phyloP scores from a whole-genome alignment of 1,140 invertebrate genomes.

The Ceratitis capitata region DNA sequence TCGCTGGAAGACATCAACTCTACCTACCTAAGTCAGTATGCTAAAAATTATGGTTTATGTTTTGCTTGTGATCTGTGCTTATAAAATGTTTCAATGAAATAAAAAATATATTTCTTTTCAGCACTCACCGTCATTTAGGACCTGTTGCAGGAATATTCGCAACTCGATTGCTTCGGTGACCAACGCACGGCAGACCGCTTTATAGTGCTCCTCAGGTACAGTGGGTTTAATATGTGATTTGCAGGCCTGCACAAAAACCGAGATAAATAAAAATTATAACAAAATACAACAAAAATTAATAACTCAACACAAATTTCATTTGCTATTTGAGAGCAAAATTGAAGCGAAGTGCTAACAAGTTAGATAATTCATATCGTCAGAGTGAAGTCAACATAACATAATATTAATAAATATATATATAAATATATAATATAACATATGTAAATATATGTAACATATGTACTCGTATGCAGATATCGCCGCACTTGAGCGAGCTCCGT shows the following conservation, averaged over 20 bases:
- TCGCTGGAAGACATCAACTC: no score
- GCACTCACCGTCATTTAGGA: constrained; percentile 69
- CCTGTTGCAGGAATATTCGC: constrained; percentile 86
- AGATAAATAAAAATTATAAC: constrained; percentile 39
- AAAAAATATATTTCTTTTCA: no score
- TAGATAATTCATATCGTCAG: neutral
- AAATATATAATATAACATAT: neutral
- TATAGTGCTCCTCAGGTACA: constrained; percentile 81
- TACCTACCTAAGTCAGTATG: no score
- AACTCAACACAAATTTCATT: neutral
- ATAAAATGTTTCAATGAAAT: no score
- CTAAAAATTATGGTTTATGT: no score
- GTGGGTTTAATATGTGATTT: constrained; percentile 61
- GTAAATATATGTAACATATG: neutral
- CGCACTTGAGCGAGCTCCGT: neutral
- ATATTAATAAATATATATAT: no score
- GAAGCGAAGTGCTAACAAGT: neutral
- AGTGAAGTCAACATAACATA: no score
- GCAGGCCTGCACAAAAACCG: constrained; percentile 61
- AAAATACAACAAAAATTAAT: neutral
- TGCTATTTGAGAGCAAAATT: neutral
- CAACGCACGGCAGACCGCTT: constrained; percentile 88
- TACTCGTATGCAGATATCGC: neutral
- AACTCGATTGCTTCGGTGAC: constrained; percentile 91
- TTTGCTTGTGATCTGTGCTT: no score